Conservation (phyloP, 2,113 vertebrate species). For the Melanotaenia duboulayi region DNA sequence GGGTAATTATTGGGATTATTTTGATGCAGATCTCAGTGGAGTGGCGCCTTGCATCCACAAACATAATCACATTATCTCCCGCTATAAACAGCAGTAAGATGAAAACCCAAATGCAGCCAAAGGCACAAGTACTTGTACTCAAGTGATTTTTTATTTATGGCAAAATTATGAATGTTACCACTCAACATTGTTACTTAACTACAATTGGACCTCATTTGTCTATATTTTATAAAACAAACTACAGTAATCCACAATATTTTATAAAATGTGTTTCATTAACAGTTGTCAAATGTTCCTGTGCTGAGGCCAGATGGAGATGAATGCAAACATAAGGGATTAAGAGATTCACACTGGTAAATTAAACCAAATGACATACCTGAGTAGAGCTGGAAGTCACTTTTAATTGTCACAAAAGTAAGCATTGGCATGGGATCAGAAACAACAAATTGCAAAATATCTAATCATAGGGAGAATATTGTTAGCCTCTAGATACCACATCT, state of each 20-base stretch:
- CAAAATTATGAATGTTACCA: neutral
- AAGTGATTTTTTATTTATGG: neutral
- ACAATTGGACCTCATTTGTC: neutral
- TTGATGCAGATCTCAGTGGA: slow-evolving; percentile 15
- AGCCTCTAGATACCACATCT: neutral
- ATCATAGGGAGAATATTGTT: neutral
- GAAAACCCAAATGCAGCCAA: neutral
- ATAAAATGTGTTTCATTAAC: neutral
- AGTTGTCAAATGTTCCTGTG: neutral
- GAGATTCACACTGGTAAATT: neutral
- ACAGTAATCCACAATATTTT: neutral
- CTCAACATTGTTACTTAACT: neutral
- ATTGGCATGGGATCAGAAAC: neutral
- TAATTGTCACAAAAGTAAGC: no score
- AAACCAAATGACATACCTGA: neutral
- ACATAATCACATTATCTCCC: slow-evolving; percentile 29
- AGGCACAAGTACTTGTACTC: neutral
- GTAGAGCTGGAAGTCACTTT: neutral
- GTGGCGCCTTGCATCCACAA: neutral
- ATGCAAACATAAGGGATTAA: neutral
- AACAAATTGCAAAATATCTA: neutral
- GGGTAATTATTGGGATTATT: slow-evolving; percentile 14
- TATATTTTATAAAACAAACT: neutral
- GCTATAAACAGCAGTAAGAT: slow-evolving; percentile 17
- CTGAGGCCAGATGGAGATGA: neutral